Conservation (phyloP, 2,113 vertebrate genomes). For the Theristicus caerulescens region DNA sequence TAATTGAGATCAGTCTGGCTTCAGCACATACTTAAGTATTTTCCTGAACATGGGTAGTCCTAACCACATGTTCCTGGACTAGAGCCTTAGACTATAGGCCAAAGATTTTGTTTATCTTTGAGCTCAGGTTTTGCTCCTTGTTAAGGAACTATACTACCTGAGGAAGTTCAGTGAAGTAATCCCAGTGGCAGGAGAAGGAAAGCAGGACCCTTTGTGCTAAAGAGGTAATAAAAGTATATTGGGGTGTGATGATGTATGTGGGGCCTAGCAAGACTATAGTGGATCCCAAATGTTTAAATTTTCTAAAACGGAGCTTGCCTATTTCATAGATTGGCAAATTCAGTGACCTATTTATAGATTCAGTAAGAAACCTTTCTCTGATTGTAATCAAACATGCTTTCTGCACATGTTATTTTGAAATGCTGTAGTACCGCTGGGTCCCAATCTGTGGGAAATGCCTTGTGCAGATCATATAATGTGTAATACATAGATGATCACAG, state of each 20-base stretch:
- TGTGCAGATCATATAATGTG: background rate
- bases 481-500: background rate
- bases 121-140: background rate
- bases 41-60: background rate
- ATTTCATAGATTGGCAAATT: background rate
- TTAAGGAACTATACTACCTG: background rate
- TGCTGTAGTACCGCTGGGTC: background rate
- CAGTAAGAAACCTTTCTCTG: background rate
- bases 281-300: background rate
- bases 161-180: background rate
- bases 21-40: background rate
- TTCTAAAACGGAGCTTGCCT: background rate
- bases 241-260: background rate
- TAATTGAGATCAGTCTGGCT: background rate
- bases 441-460: background rate
- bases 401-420: background rate
- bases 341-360: background rate
- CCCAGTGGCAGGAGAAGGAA: background rate
- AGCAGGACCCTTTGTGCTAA: background rate
- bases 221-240: background rate
- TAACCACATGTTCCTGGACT: background rate
- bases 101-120: background rate
- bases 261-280: background rate
- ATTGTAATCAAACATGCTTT: background rate
- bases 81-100: background rate